These are phyloP conservation scores for Lathamus discolor DNA, from an alignment of 2,113 vertebrate species.

Conservation along the genomic window DNA sequence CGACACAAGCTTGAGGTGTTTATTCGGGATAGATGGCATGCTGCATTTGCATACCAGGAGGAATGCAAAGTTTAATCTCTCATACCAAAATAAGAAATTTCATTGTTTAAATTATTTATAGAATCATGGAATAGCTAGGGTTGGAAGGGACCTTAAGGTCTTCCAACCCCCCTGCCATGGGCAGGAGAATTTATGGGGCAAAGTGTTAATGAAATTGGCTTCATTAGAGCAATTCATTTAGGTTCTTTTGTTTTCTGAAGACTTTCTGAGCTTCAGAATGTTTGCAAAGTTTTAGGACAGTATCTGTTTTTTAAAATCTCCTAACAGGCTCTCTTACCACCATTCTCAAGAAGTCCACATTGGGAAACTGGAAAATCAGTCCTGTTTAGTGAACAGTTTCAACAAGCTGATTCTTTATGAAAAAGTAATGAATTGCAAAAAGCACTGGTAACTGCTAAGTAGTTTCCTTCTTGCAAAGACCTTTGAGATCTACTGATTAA, in stretches of 20 bases:
- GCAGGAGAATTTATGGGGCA: background rate
- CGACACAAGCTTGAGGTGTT: background rate
- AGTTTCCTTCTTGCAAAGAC: background rate
- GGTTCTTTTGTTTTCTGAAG: background rate
- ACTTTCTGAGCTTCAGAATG: background rate
- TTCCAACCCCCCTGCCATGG: too few species aligned
- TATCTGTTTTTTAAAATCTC: background rate
- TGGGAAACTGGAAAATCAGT: background rate
- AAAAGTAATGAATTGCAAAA: background rate
- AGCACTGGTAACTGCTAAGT: background rate
- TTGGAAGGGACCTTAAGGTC: too few species aligned
- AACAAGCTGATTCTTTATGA: background rate
- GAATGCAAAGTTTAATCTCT: background rate
- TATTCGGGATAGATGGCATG: background rate
- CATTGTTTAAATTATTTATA: background rate
- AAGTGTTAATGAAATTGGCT: background rate
- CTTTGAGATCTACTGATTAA: background rate
- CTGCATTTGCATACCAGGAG: accelerated
- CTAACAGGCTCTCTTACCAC: background rate
- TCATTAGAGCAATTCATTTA: background rate
- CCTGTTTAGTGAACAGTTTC: background rate
- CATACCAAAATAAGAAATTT: background rate
- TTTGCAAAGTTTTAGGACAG: accelerated
- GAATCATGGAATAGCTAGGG: too few species aligned
- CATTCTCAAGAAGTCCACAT: background rate